Base-by-base conservation (phyloP, 2,888 invertebrate genomes). In the Stenoptilia bipunctidactyla region DNA sequence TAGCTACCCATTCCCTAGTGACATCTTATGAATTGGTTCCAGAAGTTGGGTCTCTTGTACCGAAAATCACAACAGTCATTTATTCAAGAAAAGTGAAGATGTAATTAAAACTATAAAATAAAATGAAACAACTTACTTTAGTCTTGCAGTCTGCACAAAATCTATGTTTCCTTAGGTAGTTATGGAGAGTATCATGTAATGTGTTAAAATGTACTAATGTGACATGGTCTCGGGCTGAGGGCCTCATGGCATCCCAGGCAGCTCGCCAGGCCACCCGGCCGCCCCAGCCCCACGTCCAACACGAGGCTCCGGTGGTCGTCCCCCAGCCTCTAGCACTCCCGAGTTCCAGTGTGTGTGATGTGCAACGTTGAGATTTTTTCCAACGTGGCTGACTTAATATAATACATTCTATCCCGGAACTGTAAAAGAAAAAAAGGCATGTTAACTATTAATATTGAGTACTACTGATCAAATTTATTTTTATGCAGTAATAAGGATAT, bases 141-240 rank as follows among this genome's bases (percentile, higher is more conserved):
- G 94, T 93, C 53, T 95, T 92, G 66, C 97, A 97, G 65, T 97
- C 97, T 1, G 92, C 90, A 65, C 97, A 97, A 75, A 97, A 97
- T 82, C 95, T 89, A 69, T 97, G 96, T 80, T 97, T 97, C 53
- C 93, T 88, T 45, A 97, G 86, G 75, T 97, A 97, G 51, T 91
- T 92, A 61, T 96, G 95, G 30, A 97, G 85, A 12, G 96, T 96
- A 45, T 91, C 90, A 58, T 94, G 90, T 45, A 97, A 83, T 50
- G 91, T 91, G 59, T 91, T 90, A 49, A 92, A 92, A 73, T 96
- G 94, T 40, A 97, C 92, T 38, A 95, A 88, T 35, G 95, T 92
- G 50, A 96, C 91, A 71, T 96, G 95, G 56, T 92, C 91, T 40
- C 91, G 87, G 57, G 93, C 93, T 39, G 90, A 88, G 34, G 88